Conservation (phyloP, 1,140 invertebrate genomes). For the Aphis craccivora region DNA sequence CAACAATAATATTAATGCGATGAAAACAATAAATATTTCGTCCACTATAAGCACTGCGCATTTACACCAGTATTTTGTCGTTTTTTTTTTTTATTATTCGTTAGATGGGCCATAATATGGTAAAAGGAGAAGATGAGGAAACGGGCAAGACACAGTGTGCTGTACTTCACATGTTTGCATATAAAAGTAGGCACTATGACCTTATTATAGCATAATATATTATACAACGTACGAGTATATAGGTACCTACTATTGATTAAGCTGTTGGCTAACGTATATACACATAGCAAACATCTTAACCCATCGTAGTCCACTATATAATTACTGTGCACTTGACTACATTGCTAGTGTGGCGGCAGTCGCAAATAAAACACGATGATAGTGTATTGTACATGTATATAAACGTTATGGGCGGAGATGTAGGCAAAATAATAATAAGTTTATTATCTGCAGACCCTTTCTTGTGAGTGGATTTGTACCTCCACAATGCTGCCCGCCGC, state of each 20-base stretch:
- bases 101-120: background rate
- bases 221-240: background rate
- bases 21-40: background rate
- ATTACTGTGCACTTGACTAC: background rate
- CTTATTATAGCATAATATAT: conserved; percentile 10
- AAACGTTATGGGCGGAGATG: background rate
- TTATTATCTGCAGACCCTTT: background rate
- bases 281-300: conserved; percentile 1
- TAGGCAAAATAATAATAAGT: background rate
- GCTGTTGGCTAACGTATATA: background rate
- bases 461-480: background rate
- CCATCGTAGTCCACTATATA: background rate
- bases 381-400: background rate
- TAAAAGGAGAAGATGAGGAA: background rate
- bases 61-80: background rate
- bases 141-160: background rate
- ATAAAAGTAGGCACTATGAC: background rate
- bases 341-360: background rate
- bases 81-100: background rate
- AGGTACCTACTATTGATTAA: background rate
- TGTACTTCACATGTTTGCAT: background rate
- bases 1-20: background rate
- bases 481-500: background rate
- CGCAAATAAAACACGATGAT: background rate
- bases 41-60: background rate